These are phyloP conservation scores for Phymorhynchus buccinoides DNA, from an alignment of 1,140 invertebrate genomes.

Conservation along the genomic window DNA sequence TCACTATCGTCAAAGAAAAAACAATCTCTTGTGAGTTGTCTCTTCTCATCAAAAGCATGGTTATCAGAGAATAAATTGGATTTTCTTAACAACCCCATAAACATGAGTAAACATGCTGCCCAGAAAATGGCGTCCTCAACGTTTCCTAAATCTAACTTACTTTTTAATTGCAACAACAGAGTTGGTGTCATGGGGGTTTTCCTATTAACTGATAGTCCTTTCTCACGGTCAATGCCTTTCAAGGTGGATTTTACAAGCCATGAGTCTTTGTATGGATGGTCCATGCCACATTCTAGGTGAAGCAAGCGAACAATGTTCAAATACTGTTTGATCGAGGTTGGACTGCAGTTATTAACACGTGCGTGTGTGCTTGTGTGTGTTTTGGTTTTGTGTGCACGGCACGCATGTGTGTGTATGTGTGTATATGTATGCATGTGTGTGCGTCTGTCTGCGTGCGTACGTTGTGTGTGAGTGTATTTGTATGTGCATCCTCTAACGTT, in stretches of 20 bases:
- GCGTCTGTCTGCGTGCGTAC: too few species aligned
- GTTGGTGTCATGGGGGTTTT: not conserved
- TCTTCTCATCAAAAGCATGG: not conserved
- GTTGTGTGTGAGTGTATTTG: too few species aligned
- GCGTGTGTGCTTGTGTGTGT: too few species aligned
- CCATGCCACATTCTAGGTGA: slow-evolving; percentile 23
- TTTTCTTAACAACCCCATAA: not conserved
- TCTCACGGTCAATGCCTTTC: not conserved
- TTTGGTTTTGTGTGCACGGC: not conserved
- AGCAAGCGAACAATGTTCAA: not conserved
- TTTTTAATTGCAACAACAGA: not conserved
- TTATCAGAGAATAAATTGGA: not conserved
- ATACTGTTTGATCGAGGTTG: not conserved
- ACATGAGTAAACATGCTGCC: not conserved
- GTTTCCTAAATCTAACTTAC: not conserved
- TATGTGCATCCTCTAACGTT: too few species aligned
- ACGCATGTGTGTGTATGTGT: not conserved
- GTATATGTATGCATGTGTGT: too few species aligned
- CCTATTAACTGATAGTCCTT: not conserved
- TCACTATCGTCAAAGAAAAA: not conserved
- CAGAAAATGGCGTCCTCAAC: not conserved
- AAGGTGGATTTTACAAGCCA: slow-evolving; percentile 6
- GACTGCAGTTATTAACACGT: not conserved
- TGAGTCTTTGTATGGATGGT: too few species aligned
- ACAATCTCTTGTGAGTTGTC: not conserved